Base-by-base conservation (phyloP, 2,113 vertebrate species). In the Anarrhichthys ocellatus region DNA sequence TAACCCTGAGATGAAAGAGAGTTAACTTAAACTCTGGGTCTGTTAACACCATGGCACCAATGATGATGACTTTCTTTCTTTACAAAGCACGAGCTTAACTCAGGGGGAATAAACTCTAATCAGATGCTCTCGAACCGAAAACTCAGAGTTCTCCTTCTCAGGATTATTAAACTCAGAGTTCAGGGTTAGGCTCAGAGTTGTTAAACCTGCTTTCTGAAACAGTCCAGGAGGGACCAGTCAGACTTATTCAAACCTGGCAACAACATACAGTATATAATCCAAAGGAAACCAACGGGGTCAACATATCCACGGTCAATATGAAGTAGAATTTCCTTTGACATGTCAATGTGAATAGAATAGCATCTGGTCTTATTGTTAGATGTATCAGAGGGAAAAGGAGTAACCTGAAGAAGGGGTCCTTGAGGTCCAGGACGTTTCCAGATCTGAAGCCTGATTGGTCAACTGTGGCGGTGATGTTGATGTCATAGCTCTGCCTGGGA, bases 401-500 rank as follows among this genome's bases (percentile, higher is more conserved):
- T 50, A 36, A 95, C 94, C 94, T 95, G 85, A 96, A 96, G 91
- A 96, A 96, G 13, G 87, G 93, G 73, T 96, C 96, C 90, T 97
- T 97, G 81, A 96, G 94, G 84, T 96, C 92, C 66, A 97, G 90
- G 22, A 74, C 83, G 78, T 96, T 97, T 78, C 92, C 94, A 71
- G 96, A 97, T 85, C 88, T 96, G 89, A 96, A 96, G 65, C 96
- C 95, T 18, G 93, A 96, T 77, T 97, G 94, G 69, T 97, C 95
- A 15, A 96, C 94, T 15, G 94, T 88, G 6, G 92, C 95, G 71
- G 93, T 91, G 66, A 96, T 96, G 77, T 96, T 93, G 92, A 97
- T 95, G 78, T 96, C 95, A 29, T 96, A 96, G 89, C 94, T 97
- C 84, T 96, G 94, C 74, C 95, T 97, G 82, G 10, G 78, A 76